Percentiles rank a stretch among this genome's conserved stretches.
Evolutionary conservation across 2,113 vertebrate species (phyloP).

Genomic region (Limnothrissa miodon): DNA sequence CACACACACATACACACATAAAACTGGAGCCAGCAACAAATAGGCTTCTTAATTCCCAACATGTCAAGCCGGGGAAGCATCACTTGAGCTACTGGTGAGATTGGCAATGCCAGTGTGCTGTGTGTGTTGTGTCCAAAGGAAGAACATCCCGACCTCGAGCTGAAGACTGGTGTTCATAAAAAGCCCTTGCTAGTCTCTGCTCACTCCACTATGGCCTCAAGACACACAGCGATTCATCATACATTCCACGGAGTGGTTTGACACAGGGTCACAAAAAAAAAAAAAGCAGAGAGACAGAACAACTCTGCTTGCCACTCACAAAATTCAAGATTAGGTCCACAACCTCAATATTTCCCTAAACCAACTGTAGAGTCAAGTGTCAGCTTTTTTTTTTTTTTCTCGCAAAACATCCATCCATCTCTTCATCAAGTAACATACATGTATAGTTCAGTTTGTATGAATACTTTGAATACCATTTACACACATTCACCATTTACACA

Average conservation of each 20-base stretch:
- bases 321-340: background rate
- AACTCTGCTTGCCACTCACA: background rate
- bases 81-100: background rate
- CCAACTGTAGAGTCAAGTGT: no score
- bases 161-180: no score
- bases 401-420: no score
- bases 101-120: background rate
- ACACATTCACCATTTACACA: no score
- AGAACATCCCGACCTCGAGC: no score
- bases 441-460: no score
- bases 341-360: background rate
- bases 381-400: no score
- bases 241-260: background rate
- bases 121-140: background rate
- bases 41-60: background rate
- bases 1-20: no score
- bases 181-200: background rate
- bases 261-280: background rate
- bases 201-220: background rate
- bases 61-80: constrained; percentile 21
- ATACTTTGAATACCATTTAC: no score
- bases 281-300: background rate
- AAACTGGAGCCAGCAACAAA: constrained; percentile 3
- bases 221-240: background rate
- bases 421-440: no score